Conservation (phyloP, 2,113 vertebrate genomes). For the Sinosuthora webbiana region DNA sequence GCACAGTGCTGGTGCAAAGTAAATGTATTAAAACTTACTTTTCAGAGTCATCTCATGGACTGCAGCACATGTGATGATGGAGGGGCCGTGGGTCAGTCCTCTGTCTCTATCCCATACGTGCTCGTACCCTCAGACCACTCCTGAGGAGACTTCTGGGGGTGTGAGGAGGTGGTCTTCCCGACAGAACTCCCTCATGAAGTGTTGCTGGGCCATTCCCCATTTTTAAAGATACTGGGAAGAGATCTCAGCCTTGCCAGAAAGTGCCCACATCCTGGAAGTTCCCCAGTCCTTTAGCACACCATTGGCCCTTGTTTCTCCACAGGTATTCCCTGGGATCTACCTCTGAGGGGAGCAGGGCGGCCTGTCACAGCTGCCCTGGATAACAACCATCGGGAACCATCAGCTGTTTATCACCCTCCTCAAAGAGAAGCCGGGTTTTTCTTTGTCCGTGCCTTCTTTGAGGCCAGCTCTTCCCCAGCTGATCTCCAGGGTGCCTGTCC, state of each 20-base stretch:
- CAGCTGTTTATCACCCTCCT: not conserved
- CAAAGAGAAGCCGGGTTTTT: rapidly evolving
- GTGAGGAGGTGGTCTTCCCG: rapidly evolving
- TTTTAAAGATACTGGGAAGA: not conserved
- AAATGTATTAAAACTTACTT: not conserved
- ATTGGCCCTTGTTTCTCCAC: rapidly evolving
- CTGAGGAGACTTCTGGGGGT: not conserved
- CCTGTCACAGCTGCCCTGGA: not conserved
- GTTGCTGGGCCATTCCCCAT: not conserved
- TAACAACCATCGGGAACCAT: not conserved
- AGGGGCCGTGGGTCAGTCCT: rapidly evolving
- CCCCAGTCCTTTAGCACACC: not conserved
- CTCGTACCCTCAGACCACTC: rapidly evolving
- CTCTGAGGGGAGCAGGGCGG: not conserved
- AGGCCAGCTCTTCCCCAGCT: not conserved
- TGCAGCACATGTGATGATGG: rapidly evolving
- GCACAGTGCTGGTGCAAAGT: not conserved
- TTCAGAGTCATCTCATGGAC: not conserved
- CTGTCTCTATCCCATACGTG: rapidly evolving
- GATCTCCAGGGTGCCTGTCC: rapidly evolving
- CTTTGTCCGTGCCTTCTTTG: not conserved
- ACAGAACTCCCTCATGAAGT: rapidly evolving
- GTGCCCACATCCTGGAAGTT: rapidly evolving
- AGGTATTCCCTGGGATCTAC: rapidly evolving
- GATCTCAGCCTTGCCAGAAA: not conserved